Conservation (phyloP, 2,888 invertebrate genomes). For the Argynnis bischoffii region DNA sequence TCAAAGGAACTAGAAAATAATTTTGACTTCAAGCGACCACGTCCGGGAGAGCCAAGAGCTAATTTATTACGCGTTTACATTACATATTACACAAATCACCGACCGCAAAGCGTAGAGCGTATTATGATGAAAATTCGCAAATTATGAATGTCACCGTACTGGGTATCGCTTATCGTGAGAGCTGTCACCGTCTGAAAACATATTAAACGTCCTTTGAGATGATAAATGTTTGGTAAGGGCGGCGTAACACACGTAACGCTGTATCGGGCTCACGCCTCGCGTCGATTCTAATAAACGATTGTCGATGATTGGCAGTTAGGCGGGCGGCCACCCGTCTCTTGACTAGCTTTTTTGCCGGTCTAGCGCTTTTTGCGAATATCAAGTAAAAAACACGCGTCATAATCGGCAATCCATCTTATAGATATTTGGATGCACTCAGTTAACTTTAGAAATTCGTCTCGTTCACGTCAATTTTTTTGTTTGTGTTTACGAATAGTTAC, state of each 20-base stretch:
- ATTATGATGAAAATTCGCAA: conserved; percentile 40
- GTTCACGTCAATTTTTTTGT: conserved; percentile 3
- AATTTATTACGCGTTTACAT: conserved; percentile 36
- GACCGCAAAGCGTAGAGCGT: conserved; percentile 22
- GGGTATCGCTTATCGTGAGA: conserved; percentile 54
- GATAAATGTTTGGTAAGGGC: conserved; percentile 72
- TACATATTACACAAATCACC: conserved; percentile 40
- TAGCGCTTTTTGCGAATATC: conserved; percentile 45
- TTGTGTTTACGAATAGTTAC: background rate
- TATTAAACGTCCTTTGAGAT: conserved; percentile 76
- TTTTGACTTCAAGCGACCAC: conserved; percentile 23
- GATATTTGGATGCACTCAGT: conserved; percentile 30
- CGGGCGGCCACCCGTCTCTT: conserved; percentile 41
- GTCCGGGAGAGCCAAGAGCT: conserved; percentile 17
- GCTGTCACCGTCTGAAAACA: conserved; percentile 72
- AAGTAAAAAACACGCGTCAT: conserved; percentile 37
- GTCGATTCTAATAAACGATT: conserved; percentile 75
- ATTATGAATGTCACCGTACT: conserved; percentile 40
- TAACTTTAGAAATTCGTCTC: conserved; percentile 22
- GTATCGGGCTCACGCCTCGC: conserved; percentile 51
- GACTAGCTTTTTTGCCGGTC: conserved; percentile 47
- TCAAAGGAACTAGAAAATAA: conserved; percentile 24
- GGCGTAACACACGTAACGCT: conserved; percentile 52
- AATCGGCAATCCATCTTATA: conserved; percentile 37
- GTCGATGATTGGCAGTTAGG: conserved; percentile 70